Evolutionary conservation across 2,888 invertebrate species (phyloP), one percentile per base, ranked within the genome.

Genomic region (Subacronicta megacephala): DNA sequence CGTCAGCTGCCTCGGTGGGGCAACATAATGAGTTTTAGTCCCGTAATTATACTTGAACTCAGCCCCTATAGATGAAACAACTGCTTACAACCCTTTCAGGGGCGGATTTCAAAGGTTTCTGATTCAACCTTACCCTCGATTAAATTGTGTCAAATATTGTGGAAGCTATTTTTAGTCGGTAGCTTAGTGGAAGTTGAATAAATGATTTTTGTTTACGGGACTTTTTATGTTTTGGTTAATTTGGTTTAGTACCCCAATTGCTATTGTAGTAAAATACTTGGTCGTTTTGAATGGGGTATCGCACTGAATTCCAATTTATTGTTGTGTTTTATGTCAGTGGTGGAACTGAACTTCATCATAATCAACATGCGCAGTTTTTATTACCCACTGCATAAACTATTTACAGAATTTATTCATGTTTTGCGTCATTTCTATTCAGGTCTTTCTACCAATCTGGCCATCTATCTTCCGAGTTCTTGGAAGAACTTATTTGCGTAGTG

Each of bases 61-160:
- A 46, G 53, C 62, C 62, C 42, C 46, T 75, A 75, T 62, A 62
- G 61, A 71, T 59, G 67, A 71, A 62, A 72, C 72, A 75, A 72
- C 63, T 75, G 67, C 75, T 67, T 55, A 55, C 56, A 67, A 67
- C 72, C 67, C 61, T 63, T 63, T 59, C 47, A 45, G 38, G 40
- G 23, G 57, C 51, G 40, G 33, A 58, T 62, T 74, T 71, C 62
- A 75, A 71, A 71, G 75, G 75, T 66, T 70, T 62, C 49, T 50
- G 42, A 53, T 56, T 42, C 35, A 56, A 47, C 40, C 54, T 62
- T 33, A 53, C 43, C 56, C 54, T 53, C 57, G 52, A 71, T 72
- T 66, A 62, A 74, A 72, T 70, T 74, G 38, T 49, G 62, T 66
- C 54, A 66, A 71, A 71, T 62, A 62, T 62, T 71, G 55, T 44